A percentile compares a stretch with the other conserved stretches of the same genome.
Conservation (phyloP, 2,113 vertebrate species). For the Bufo bufo region DNA sequence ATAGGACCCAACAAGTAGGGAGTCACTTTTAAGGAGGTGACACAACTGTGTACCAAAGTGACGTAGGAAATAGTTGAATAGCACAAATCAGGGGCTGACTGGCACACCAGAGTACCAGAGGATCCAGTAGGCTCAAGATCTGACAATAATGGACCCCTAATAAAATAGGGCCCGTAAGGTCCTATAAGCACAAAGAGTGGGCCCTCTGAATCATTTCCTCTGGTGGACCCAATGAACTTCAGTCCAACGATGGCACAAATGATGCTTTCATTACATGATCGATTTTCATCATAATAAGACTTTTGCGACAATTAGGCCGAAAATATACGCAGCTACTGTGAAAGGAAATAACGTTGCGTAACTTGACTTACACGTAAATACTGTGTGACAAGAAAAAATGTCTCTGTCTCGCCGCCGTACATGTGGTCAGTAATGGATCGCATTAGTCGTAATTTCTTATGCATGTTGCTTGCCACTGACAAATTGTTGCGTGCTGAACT, state of each 20-base stretch:
- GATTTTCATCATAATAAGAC: background rate
- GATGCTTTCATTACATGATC: background rate
- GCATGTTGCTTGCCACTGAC: conserved; percentile 4
- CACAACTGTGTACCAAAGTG: too few relatives aligned
- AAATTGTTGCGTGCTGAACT: conserved; percentile 12
- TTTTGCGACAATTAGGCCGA: background rate
- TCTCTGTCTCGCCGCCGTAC: conserved; percentile 11
- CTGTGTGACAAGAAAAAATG: conserved; percentile 1
- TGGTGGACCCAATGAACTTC: too few relatives aligned
- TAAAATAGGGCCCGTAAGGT: too few relatives aligned
- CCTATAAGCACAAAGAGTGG: too few relatives aligned
- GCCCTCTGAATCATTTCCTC: too few relatives aligned
- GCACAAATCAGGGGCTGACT: too few relatives aligned
- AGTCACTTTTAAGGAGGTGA: too few relatives aligned
- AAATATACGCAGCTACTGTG: background rate
- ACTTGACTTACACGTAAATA: background rate
- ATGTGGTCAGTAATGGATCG: conserved; percentile 28
- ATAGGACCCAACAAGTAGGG: too few relatives aligned
- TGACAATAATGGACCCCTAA: too few relatives aligned
- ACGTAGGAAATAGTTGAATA: too few relatives aligned
- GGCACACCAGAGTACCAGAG: too few relatives aligned
- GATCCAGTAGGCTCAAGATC: too few relatives aligned
- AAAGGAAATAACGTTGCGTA: background rate
- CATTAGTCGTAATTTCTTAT: conserved; percentile 24
- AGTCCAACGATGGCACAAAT: background rate